Conservation (phyloP, 2,797 vertebrate genomes). For the Momotus momota region DNA sequence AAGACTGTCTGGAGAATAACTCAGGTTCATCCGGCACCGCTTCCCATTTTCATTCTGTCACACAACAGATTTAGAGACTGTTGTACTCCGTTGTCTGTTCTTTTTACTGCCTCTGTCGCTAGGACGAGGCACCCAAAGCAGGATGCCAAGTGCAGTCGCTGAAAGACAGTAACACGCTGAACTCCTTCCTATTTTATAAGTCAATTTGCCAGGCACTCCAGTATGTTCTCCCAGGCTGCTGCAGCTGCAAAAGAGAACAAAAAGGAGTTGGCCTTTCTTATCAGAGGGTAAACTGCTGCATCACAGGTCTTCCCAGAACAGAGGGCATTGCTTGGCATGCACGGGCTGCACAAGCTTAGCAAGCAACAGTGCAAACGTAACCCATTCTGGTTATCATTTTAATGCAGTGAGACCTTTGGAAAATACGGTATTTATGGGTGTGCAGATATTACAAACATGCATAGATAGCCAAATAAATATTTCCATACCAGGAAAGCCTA, state of each 20-base stretch:
- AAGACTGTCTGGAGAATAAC: neutral
- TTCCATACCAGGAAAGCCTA: neutral
- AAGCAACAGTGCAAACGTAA: neutral
- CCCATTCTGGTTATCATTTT: neutral
- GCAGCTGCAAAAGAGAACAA: neutral
- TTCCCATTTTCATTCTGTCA: slow-evolving; percentile 27
- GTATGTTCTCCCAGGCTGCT: neutral
- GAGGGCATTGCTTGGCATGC: neutral
- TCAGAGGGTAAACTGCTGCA: neutral
- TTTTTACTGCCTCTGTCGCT: slow-evolving; percentile 16
- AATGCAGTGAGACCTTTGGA: neutral
- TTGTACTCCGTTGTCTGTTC: neutral
- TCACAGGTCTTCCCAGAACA: neutral
- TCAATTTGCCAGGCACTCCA: slow-evolving; percentile 10
- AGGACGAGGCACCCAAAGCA: neutral
- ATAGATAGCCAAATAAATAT: neutral
- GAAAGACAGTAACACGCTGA: neutral
- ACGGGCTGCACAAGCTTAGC: neutral
- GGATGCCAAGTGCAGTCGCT: neutral
- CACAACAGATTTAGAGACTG: slow-evolving; percentile 36
- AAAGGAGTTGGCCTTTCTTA: neutral
- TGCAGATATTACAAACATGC: neutral
- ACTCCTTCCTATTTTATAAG: slow-evolving; percentile 41
- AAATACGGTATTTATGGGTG: neutral
- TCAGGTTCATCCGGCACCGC: neutral